phyloP scores from a whole-genome alignment of 2,113 vertebrate species.

The Oncorhynchus gorbuscha region DNA sequence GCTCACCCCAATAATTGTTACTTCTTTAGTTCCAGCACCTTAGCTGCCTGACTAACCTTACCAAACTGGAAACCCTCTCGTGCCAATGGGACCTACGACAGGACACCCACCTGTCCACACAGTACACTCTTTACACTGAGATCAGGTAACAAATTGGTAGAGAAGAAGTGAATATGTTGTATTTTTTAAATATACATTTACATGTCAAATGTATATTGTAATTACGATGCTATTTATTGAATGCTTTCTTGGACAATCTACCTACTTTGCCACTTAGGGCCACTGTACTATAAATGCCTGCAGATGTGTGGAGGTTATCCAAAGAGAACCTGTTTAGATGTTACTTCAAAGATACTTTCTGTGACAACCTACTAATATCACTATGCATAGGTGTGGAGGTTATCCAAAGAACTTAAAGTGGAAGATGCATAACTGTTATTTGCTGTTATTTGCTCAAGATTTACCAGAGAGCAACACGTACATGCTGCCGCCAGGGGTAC shows the following conservation, averaged over 20 bases:
- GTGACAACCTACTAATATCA: no score
- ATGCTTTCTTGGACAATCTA: no score
- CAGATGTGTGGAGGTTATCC: no score
- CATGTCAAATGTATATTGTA: no score
- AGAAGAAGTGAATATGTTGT: not conserved
- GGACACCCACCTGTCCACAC: constrained; percentile 71
- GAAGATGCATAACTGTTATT: not conserved
- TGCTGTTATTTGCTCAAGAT: not conserved
- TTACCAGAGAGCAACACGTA: constrained; percentile 31
- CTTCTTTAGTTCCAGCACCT: constrained; percentile 74
- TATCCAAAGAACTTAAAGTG: no score
- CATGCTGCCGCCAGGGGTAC: no score
- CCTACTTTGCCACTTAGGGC: no score
- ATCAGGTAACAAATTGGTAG: constrained; percentile 19
- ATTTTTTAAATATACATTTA: not conserved
- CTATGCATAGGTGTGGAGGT: no score
- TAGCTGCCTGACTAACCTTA: constrained; percentile 80
- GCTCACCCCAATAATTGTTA: not conserved
- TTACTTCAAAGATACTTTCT: no score
- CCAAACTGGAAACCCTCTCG: constrained; percentile 56
- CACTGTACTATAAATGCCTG: no score
- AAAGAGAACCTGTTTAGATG: not conserved
- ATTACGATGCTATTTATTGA: no score
- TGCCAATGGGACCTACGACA: constrained; percentile 82
- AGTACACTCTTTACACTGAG: constrained; percentile 66